A percentile compares a stretch with the other conserved stretches of the same genome.
Evolutionary conservation across 2,888 invertebrate genomes (phyloP).

Genomic region (Ferdinandea cuprea): DNA sequence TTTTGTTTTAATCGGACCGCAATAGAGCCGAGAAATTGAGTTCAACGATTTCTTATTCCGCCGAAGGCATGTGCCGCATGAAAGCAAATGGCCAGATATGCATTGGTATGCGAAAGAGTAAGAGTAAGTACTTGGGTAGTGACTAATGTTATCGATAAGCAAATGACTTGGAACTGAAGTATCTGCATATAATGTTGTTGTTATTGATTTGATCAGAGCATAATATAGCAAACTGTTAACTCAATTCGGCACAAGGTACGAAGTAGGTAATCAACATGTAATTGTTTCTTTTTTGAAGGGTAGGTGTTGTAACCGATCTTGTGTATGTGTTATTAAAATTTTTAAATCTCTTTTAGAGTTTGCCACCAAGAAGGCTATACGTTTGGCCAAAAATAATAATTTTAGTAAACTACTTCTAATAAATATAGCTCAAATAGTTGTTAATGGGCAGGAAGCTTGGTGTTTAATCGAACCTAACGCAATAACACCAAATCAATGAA

Average conservation of each 20-base stretch:
- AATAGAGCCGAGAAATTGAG: conserved; percentile 6
- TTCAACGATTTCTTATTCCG: conserved; percentile 18
- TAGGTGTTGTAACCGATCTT: conserved; percentile 2
- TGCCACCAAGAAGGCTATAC: too few species aligned
- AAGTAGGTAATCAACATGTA: conserved; percentile 6
- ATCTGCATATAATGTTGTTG: neutral
- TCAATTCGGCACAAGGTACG: conserved; percentile 7
- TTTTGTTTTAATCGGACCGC: conserved; percentile 5
- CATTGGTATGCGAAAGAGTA: neutral
- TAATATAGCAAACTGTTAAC: neutral
- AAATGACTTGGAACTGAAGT: conserved; percentile 23
- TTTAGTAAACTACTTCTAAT: too few species aligned
- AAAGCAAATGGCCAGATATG: neutral
- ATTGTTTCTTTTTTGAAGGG: conserved; percentile 18
- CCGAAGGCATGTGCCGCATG: neutral
- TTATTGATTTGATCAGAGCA: neutral
- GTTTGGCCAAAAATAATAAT: too few species aligned
- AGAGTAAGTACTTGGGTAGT: neutral
- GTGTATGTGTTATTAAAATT: neutral
- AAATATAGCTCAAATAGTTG: too few species aligned
- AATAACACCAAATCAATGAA: too few species aligned
- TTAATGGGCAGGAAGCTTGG: too few species aligned
- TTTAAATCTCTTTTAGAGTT: neutral
- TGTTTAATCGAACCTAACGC: too few species aligned
- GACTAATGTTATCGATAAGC: conserved; percentile 24